Evolutionary conservation across 2,888 invertebrate species (phyloP), one percentile per base, ranked within the genome.

Genomic region (Harpalus rubripes): DNA sequence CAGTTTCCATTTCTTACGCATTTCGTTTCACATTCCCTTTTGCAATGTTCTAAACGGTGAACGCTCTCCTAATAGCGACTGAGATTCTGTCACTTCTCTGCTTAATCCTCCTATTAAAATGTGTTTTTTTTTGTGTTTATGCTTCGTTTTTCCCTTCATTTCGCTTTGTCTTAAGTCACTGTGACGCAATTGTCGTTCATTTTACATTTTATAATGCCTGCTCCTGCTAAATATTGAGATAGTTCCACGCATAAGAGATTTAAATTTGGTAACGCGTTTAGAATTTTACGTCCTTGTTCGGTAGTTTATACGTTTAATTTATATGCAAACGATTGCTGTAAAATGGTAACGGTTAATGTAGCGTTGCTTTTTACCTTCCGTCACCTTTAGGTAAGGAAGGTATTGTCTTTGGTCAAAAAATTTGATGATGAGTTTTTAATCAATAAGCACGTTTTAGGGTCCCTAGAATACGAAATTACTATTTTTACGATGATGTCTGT

Each of bases 291-390:
- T 80, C 41, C 41, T 63, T 80, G 61, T 61, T 44, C 52, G 52
- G 82, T 82, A 58, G 72, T 82, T 82, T 82, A 82, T 82, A 68
- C 72, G 52, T 56, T 82, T 82, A 82, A 82, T 82, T 82, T 82
- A 82, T 72, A 82, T 82, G 82, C 82, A 82, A 82, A 82, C 82
- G 82, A 82, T 82, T 32, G 72, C 82, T 58, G 82, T 82, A 58
- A 82, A 82, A 82, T 72, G 58, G 56, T 82, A 82, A 82, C 82
- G 72, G 26, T 82, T 82, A 72, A 82, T 82, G 74, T 74, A 74
- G 74, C 74, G 52, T 74, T 63, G 59, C 16, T 61, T n/a, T n/a
- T n/a, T n/a, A n/a, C n/a, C n/a, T n/a, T n/a, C n/a, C n/a, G n/a
- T n/a, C n/a, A n/a, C n/a, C n/a, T n/a, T n/a, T n/a, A n/a, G n/a